Base-by-base conservation (phyloP, 2,113 vertebrate species). In the Paraplagusia blochii region DNA sequence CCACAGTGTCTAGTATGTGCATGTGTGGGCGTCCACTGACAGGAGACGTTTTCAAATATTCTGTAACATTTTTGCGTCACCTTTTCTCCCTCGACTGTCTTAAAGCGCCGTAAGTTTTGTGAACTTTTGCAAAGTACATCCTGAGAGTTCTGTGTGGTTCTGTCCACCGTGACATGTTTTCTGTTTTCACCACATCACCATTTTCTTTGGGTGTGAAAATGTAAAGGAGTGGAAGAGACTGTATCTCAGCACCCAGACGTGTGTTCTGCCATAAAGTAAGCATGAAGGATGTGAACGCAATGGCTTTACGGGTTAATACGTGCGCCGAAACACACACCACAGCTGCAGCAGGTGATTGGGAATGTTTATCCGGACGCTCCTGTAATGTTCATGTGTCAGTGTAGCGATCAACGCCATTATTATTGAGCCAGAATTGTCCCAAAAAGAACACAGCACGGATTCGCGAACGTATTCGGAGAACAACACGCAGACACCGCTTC, bases 101-200 rank as follows among this genome's bases (percentile, higher is more conserved):
- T 51, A 44, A 13, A n/a, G n/a, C n/a, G n/a, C n/a, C n/a, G n/a
- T n/a, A n/a, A n/a, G n/a, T n/a, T n/a, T n/a, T n/a, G 34, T 57
- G 51, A 50, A 22, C 2, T 29, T 46, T 49, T 52, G 15, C 33
- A 47, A 51, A 52, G 33, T 0, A 60, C 45, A 19, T 60, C 36
- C 33, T 49, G 50, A 16, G 58, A 48, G 52, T 51, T 34, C 36
- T 43, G 44, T 18, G 44, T 63, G 44, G 48, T 72, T 55, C 62
- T 44, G 44, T 36, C 76, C 68, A 74, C 74, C 77, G 76, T 76
- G 74, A 74, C 72, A 42, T 46, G 17, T 47, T 69, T 47, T 69
- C 38, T 57, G 11, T 76, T 55, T 57, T 66, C 53, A 74, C 65
- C 66, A 45, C 39, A 38, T 68, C 67, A 52, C 58, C 56, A 48